Evolutionary conservation across 1,140 invertebrate genomes (phyloP).

Genomic region (Hylaeus anthracinus): DNA sequence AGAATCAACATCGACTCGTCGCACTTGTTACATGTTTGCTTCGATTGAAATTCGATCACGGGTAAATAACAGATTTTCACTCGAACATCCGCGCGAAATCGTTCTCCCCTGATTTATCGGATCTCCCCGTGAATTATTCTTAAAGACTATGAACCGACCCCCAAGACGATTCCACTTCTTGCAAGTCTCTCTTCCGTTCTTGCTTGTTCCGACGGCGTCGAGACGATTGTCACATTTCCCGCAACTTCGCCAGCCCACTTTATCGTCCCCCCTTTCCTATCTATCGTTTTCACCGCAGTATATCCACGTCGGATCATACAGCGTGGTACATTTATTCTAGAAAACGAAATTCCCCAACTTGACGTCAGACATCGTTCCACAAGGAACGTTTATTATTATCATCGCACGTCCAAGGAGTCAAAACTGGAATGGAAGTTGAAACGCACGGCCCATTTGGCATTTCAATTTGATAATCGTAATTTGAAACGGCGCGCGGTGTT

Average conservation of each 20-base stretch:
- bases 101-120: not conserved
- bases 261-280: slow-evolving; percentile 23
- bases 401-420: not conserved
- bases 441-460: too few species aligned
- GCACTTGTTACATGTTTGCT: too few species aligned
- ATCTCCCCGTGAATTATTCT: not conserved
- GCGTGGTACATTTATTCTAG: slow-evolving; percentile 19
- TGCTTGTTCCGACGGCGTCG: not conserved
- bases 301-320: slow-evolving; percentile 9
- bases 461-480: too few species aligned
- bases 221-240: slow-evolving; percentile 7
- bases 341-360: slow-evolving; percentile 20
- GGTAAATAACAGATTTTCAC: not conserved
- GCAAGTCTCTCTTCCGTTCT: slow-evolving; percentile 7
- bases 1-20: too few species aligned
- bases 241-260: slow-evolving; percentile 9
- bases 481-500: too few species aligned
- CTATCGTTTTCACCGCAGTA: slow-evolving; percentile 25
- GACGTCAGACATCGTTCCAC: not conserved
- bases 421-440: too few species aligned
- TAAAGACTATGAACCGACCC: slow-evolving; percentile 11
- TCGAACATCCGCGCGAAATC: too few species aligned
- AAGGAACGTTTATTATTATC: slow-evolving; percentile 25
- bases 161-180: slow-evolving; percentile 14
- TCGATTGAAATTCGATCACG: too few species aligned